phyloP scores from a whole-genome alignment of 1,140 invertebrate species.

The Globodera rostochiensis region DNA sequence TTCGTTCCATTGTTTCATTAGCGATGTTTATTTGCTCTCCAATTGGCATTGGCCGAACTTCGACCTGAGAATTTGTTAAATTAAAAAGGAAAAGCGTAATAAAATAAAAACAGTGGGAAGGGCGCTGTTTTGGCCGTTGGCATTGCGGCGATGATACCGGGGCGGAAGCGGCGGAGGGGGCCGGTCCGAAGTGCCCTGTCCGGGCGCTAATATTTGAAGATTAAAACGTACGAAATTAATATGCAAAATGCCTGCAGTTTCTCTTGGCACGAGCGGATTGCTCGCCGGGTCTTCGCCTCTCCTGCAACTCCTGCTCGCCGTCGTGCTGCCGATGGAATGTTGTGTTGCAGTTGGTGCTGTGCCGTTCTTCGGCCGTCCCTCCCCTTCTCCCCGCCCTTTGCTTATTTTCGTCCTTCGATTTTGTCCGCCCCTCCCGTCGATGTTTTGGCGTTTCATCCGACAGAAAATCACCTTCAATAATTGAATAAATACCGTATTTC shows the following conservation, averaged over 20 bases:
- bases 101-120: conserved; percentile 18
- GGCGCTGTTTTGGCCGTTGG: conserved; percentile 1
- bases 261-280: conserved; percentile 34
- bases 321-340: not conserved
- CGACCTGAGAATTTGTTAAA: conserved; percentile 42
- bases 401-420: conserved; percentile 16
- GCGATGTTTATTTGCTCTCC: not conserved
- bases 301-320: conserved; percentile 4
- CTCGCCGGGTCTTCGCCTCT: conserved; percentile 23
- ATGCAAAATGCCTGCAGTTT: conserved; percentile 20
- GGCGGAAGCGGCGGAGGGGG: conserved; percentile 44
- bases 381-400: not conserved
- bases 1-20: not conserved
- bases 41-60: conserved; percentile 39
- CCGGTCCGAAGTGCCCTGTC: conserved; percentile 38
- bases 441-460: conserved; percentile 7
- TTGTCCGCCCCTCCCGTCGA: not conserved
- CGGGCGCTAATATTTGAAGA: conserved; percentile 11
- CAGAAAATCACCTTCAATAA: conserved; percentile 3
- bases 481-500: not conserved
- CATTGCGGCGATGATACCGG: conserved; percentile 6
- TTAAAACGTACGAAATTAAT: not conserved
- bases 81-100: not conserved
- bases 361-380: conserved; percentile 14
- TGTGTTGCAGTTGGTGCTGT: not conserved